Base-by-base conservation (phyloP, 2,797 vertebrate genomes). In the Trachops cirrhosus region DNA sequence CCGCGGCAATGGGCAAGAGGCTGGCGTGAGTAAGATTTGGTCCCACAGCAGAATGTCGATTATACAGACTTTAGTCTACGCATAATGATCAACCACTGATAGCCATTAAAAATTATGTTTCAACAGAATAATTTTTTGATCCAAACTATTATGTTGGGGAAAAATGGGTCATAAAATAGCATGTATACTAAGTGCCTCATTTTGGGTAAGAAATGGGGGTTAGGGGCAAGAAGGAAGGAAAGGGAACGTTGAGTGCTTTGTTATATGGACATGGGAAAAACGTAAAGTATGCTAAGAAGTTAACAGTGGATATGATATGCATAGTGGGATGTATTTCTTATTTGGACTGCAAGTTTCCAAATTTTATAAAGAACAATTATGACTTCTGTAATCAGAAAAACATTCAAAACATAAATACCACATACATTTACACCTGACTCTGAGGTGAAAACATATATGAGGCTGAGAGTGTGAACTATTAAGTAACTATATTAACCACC, bases 391-490 rank as follows among this genome's bases (percentile, higher is more conserved):
- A 89, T 52, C 22, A 93, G 39, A 86, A 95, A 82, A 79, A 39
- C 54, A 74, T 62, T 64, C 82, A 44, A 80, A 88, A 82, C 21
- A 74, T 52, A 52, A 97, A n/a, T 21, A 94, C 90, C 39, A 80
- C 22, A 57, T 57, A 91, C 12, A 73, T 50, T 88, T 71, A 85
- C 70, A 48, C 64, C 44, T 75, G 46, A 89, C 84, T 68, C 73
- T 64, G 34, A 91, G 32, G 89, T 37, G 14, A 14, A 85, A 90
- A 96, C 29, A 57, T 24, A 77, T 6, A 37, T 24, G 14, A 70
- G 93, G 32, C 39, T 86, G 70, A 75, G 26, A 64, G 11, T 92
- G 32, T 77, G n/a, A 94, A 67, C n/a, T 71, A 92, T 83, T 93
- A 82, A 90, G 26, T 48, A 88, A 89, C 80, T 71, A 52, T 52